These are phyloP conservation scores for Helleia helle DNA, from an alignment of 2,888 invertebrate species.

Conservation along the genomic window DNA sequence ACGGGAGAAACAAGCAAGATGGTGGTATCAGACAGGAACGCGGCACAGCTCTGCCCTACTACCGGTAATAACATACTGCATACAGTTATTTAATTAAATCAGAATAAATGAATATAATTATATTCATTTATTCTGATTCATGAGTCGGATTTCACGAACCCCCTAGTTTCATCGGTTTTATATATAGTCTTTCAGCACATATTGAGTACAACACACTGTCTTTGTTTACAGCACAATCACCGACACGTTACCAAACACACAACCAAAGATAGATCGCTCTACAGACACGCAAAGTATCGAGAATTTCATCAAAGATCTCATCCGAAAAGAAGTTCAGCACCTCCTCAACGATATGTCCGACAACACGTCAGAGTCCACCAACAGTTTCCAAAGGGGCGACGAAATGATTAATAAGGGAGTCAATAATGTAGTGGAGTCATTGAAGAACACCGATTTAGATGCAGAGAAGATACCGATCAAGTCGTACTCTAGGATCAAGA, in stretches of 20 bases:
- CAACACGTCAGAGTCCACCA: slow-evolving; percentile 30
- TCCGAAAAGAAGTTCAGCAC: slow-evolving; percentile 54
- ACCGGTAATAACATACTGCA: too few species aligned
- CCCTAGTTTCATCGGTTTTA: too few species aligned
- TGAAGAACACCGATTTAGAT: slow-evolving; percentile 31
- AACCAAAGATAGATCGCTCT: slow-evolving; percentile 43
- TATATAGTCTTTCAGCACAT: too few species aligned
- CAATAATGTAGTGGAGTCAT: slow-evolving; percentile 45
- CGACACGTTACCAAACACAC: slow-evolving; percentile 21
- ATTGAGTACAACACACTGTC: too few species aligned
- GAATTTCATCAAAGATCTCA: slow-evolving; percentile 54
- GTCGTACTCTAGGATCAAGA: slow-evolving; percentile 56
- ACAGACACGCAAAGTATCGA: slow-evolving; percentile 60
- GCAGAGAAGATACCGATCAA: slow-evolving; percentile 35
- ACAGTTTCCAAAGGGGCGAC: slow-evolving; percentile 31
- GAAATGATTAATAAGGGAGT: slow-evolving; percentile 49
- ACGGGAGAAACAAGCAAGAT: too few species aligned
- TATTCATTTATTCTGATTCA: too few species aligned
- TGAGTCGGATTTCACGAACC: too few species aligned
- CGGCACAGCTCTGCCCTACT: too few species aligned
- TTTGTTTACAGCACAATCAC: slow-evolving; percentile 24
- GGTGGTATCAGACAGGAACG: too few species aligned
- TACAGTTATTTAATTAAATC: too few species aligned
- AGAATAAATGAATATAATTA: too few species aligned
- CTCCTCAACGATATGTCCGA: slow-evolving; percentile 45